Evolutionary conservation across 2,888 invertebrate species (phyloP).

Genomic region (Branchellion lobata): DNA sequence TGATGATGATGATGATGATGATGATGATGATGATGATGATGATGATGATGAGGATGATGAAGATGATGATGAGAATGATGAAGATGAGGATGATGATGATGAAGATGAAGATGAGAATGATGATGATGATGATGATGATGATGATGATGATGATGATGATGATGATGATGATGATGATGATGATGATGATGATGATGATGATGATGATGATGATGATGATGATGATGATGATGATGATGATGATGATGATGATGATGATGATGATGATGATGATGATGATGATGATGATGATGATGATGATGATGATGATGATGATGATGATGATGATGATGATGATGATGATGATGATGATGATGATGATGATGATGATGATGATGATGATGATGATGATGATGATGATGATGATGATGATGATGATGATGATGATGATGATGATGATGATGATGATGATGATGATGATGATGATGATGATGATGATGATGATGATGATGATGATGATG

Average conservation of each 20-base stretch:
- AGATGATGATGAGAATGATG: no score
- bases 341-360: constrained; percentile 27
- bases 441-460: constrained; percentile 34
- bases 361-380: constrained; percentile 17
- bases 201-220: constrained; percentile 43
- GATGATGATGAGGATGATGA: no score
- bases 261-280: background rate
- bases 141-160: constrained; percentile 46
- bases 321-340: constrained; percentile 40
- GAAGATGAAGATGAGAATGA: no score
- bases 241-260: constrained; percentile 35
- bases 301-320: constrained; percentile 21
- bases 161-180: constrained; percentile 40
- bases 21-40: no score
- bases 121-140: constrained; percentile 38
- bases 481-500: no score
- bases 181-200: constrained; percentile 45
- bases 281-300: background rate
- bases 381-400: constrained; percentile 33
- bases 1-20: no score
- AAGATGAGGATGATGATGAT: no score
- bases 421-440: constrained; percentile 30
- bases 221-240: constrained; percentile 36
- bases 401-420: constrained; percentile 35
- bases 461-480: no score